Percentiles rank a stretch among this genome's conserved stretches.
phyloP scores from a whole-genome alignment of 2,888 invertebrate species.

The Thyatira batis region DNA sequence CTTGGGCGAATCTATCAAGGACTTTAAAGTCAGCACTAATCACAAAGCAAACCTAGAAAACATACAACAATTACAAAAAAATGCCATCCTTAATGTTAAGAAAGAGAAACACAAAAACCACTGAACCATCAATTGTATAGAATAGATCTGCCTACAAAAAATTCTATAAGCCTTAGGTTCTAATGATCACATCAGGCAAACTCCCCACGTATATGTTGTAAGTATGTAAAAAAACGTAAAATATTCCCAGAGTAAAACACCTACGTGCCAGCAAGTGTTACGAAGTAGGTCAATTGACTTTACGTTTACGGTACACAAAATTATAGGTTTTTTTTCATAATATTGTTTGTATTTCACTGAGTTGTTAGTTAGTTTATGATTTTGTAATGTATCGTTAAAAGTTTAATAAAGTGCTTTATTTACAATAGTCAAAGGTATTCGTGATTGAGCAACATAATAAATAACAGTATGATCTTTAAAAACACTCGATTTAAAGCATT shows the following conservation, averaged over 20 bases:
- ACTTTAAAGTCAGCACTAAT: too few species aligned
- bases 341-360: neutral
- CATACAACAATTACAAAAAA: too few species aligned
- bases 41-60: too few species aligned
- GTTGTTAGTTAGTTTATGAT: neutral
- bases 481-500: neutral
- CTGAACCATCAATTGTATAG: neutral
- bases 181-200: neutral
- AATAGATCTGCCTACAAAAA: neutral
- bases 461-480: conserved; percentile 1
- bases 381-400: neutral
- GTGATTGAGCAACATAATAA: neutral
- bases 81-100: too few species aligned
- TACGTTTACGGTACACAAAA: conserved; percentile 26
- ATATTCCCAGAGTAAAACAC: conserved; percentile 28
- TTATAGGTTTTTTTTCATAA: conserved; percentile 30
- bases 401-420: neutral
- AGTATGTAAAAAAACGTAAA: conserved; percentile 49
- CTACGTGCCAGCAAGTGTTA: conserved; percentile 18
- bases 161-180: neutral
- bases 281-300: conserved; percentile 50
- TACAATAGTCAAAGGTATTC: neutral
- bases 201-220: conserved; percentile 40
- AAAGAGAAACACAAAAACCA: too few species aligned
- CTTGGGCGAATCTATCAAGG: too few species aligned